Evolutionary conservation across 2,113 vertebrate genomes (phyloP), one percentile per base, ranked within the genome.

Genomic region (Melanotaenia duboulayi): DNA sequence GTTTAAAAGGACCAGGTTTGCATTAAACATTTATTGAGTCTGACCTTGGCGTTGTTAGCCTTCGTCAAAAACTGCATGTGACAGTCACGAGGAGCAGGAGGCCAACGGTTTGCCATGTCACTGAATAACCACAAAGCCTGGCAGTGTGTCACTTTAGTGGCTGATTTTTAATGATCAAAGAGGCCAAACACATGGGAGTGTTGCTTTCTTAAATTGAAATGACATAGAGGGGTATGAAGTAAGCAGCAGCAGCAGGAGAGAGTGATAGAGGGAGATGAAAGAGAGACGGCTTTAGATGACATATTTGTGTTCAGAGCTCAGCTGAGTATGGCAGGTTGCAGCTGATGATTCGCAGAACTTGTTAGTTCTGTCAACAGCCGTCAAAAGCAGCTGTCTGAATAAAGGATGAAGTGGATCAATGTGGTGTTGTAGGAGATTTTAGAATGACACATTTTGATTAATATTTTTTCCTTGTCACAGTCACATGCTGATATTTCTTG

Each of bases 121-220:
- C 80, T 35, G 59, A 80, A 78, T 88, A 74, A 74, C 83, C 61
- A n/a, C 6, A 44, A 66, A 22, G 71, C 66, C 74, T 25, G 71
- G 66, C 74, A 35, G 13, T 14, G 19, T 64, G 83, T 77, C 66
- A 28, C 64, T 49, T 40, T 22, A 32, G 46, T 1, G 22, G 60
- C 74, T 81, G 13, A 71, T 80, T 72, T 77, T 62, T 66, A 65
- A 40, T 71, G 82, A 87, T 89, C 85, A 87, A 87, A 84, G 82
- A 54, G 71, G 70, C 51, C 54, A 3, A 58, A 72, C 63, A 76
- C 54, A 50, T 11, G 42, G 24, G 65, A 74, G 60, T 56, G 74
- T n/a, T 11, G 74, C 25, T 54, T 60, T 57, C 54, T 55, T 56
- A 56, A 55, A 69, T 50, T 28, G 65, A 49, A 71, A 39, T 7